These are phyloP conservation scores for Silurus meridionalis DNA, from an alignment of 2,113 vertebrate genomes.

Conservation along the genomic window DNA sequence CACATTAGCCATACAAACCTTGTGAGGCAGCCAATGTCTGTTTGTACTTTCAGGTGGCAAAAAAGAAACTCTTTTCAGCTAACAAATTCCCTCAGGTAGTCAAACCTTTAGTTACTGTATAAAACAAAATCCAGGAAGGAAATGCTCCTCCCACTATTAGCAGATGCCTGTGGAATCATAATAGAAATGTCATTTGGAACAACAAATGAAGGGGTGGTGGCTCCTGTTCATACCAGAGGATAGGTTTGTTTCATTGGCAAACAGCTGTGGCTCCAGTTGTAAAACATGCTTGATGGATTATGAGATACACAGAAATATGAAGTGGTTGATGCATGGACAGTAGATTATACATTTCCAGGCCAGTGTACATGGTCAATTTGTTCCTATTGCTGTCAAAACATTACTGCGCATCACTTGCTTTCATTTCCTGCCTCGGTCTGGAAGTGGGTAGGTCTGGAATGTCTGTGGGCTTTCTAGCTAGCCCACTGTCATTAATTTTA, in stretches of 20 bases:
- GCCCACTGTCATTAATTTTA: slow-evolving; percentile 29
- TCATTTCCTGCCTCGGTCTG: slow-evolving; percentile 6
- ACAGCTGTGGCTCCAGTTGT: neutral
- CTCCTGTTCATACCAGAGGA: neutral
- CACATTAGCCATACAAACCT: neutral
- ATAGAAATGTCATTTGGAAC: neutral
- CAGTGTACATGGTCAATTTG: neutral
- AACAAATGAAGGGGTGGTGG: neutral
- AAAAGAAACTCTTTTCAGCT: neutral
- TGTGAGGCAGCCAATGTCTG: neutral
- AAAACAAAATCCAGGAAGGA: neutral
- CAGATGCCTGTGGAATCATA: neutral
- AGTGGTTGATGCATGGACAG: slow-evolving; percentile 20
- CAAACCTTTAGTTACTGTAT: neutral
- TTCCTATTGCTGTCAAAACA: neutral
- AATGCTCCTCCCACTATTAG: neutral
- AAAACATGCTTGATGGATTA: neutral
- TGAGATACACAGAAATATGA: neutral
- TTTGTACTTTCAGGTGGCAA: neutral
- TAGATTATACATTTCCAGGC: slow-evolving; percentile 14
- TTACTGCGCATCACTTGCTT: neutral
- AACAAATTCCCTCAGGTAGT: neutral
- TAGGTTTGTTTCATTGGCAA: neutral
- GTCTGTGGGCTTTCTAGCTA: slow-evolving; percentile 32
- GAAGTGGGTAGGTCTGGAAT: slow-evolving; percentile 24